A percentile compares a stretch with the other conserved stretches of the same genome.
Conservation (phyloP, 2,888 invertebrate genomes). For the Troilus luridus region DNA sequence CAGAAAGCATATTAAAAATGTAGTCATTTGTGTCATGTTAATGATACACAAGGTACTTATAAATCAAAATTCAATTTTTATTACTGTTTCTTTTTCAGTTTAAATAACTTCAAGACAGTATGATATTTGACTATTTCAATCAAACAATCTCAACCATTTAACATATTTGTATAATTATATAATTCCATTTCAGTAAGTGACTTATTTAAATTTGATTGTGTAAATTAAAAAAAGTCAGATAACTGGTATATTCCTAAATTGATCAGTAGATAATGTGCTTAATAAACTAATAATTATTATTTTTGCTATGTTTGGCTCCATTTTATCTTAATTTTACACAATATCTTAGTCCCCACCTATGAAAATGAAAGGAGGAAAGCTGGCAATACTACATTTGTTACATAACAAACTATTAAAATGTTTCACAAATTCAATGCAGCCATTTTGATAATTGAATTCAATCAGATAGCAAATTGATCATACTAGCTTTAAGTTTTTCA, state of each 20-base stretch:
- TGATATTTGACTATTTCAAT: no score
- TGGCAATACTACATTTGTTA: slow-evolving; percentile 34
- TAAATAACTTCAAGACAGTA: no score
- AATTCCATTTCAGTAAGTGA: neutral
- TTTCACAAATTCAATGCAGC: neutral
- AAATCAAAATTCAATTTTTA: no score
- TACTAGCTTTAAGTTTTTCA: neutral
- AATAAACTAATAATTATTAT: neutral
- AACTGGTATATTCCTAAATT: neutral
- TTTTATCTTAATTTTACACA: neutral
- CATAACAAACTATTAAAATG: slow-evolving; percentile 16
- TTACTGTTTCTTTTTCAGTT: no score
- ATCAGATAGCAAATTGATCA: neutral
- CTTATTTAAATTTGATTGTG: neutral
- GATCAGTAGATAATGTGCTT: neutral
- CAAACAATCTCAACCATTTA: no score
- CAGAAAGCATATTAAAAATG: neutral
- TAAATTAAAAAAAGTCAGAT: neutral
- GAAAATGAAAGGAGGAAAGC: slow-evolving; percentile 32
- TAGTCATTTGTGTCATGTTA: no score
- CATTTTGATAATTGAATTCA: neutral
- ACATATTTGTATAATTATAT: no score
- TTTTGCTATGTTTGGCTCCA: neutral
- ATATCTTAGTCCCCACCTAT: neutral
- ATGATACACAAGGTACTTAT: no score